Conservation (phyloP, 2,888 invertebrate species). For the Athetis lepigone region DNA sequence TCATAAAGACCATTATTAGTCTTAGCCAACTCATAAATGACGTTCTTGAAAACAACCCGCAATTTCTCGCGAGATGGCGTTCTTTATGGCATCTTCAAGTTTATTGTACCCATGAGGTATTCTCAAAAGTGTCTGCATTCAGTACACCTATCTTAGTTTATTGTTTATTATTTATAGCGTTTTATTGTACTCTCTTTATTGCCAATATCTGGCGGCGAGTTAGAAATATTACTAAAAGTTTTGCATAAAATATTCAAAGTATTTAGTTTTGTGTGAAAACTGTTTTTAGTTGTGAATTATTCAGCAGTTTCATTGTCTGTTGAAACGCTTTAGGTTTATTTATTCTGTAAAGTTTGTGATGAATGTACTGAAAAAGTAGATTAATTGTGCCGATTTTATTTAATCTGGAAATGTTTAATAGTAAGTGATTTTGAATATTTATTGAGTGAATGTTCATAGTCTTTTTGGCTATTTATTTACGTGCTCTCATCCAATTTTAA, state of each 20-base stretch:
- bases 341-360: slow-evolving; percentile 9
- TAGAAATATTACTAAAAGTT: slow-evolving; percentile 41
- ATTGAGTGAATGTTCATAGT: background rate
- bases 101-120: slow-evolving; percentile 60
- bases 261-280: slow-evolving; percentile 30
- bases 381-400: slow-evolving; percentile 20
- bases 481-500: background rate
- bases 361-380: background rate
- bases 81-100: slow-evolving; percentile 57
- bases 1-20: slow-evolving; percentile 48
- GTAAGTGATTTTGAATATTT: slow-evolving; percentile 12
- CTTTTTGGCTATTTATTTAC: background rate
- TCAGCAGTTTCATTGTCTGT: slow-evolving; percentile 15
- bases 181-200: slow-evolving; percentile 50
- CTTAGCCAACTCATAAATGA: slow-evolving; percentile 51
- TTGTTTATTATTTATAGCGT: slow-evolving; percentile 57
- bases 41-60: slow-evolving; percentile 51
- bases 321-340: slow-evolving; percentile 7
- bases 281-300: slow-evolving; percentile 33
- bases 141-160: slow-evolving; percentile 57
- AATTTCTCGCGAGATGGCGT: slow-evolving; percentile 57
- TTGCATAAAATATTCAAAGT: slow-evolving; percentile 32
- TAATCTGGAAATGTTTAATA: slow-evolving; percentile 8
- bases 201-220: slow-evolving; percentile 29
- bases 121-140: slow-evolving; percentile 52